A percentile compares a stretch with the other conserved stretches of the same genome.
Conservation (phyloP, 1,140 invertebrate species). For the Sitobion miscanthi region DNA sequence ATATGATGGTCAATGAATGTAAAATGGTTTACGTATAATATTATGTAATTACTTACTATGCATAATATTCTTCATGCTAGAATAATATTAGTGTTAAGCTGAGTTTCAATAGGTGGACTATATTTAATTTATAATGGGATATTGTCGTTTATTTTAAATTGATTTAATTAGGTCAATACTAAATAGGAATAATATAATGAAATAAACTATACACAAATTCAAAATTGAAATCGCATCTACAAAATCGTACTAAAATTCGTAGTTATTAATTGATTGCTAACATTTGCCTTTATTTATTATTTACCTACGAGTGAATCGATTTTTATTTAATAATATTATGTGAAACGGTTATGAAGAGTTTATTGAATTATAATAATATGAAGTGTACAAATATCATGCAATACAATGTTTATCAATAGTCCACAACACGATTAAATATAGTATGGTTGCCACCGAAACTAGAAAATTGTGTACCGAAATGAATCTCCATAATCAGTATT, state of each 20-base stretch:
- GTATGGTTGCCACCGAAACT: too few species aligned
- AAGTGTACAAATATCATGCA: not conserved
- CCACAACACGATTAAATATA: not conserved
- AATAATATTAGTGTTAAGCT: not conserved
- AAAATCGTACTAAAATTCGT: too few species aligned
- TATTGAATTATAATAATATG: not conserved
- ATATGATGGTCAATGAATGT: not conserved
- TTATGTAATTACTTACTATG: not conserved
- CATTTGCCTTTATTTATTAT: not conserved
- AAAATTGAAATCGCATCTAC: not conserved
- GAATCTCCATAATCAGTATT: too few species aligned
- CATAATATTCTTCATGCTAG: not conserved
- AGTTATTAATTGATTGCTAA: too few species aligned
- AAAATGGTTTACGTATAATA: not conserved
- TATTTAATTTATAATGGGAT: not conserved
- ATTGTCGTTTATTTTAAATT: not conserved
- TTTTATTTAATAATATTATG: not conserved
- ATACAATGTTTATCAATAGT: not conserved
- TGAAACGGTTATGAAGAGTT: not conserved
- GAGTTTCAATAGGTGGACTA: not conserved
- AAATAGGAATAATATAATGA: not conserved
- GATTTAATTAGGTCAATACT: not conserved
- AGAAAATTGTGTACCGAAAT: too few species aligned
- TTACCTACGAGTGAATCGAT: not conserved
- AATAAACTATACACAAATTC: not conserved